Evolutionary conservation across 2,797 vertebrate genomes (phyloP).

Genomic region (Urosaurus nigricauda): DNA sequence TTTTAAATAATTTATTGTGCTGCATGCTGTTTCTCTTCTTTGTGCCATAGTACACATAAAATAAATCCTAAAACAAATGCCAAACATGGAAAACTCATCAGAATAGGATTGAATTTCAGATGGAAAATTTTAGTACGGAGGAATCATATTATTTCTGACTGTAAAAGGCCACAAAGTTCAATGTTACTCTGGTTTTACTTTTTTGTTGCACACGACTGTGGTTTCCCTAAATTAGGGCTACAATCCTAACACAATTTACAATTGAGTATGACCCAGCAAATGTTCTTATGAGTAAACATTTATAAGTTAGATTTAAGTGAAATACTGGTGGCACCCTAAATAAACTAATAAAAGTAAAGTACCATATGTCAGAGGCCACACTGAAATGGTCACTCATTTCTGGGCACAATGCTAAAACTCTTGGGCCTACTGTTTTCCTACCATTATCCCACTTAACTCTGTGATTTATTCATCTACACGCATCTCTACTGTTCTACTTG

Average conservation of each 20-base stretch:
- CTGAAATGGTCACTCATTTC: background rate
- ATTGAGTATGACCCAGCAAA: background rate
- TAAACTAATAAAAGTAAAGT: background rate
- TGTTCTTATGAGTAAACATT: background rate
- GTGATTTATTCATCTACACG: background rate
- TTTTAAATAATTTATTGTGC: background rate
- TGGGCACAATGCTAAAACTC: background rate
- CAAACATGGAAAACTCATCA: slow-evolving; percentile 19
- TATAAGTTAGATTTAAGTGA: background rate
- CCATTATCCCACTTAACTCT: background rate
- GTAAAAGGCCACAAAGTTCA: background rate
- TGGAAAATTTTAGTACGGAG: background rate
- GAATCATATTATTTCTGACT: background rate
- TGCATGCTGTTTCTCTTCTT: background rate
- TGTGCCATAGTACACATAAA: background rate
- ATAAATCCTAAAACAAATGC: background rate
- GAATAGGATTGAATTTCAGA: slow-evolving; percentile 12
- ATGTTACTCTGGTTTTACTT: background rate
- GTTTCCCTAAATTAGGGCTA: slow-evolving; percentile 9
- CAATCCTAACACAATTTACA: background rate
- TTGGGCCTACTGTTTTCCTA: background rate
- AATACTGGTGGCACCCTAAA: background rate
- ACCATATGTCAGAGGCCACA: too few species aligned
- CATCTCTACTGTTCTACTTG: background rate
- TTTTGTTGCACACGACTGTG: background rate